Conservation (phyloP, 2,113 vertebrate species). For the Butorides virescens region DNA sequence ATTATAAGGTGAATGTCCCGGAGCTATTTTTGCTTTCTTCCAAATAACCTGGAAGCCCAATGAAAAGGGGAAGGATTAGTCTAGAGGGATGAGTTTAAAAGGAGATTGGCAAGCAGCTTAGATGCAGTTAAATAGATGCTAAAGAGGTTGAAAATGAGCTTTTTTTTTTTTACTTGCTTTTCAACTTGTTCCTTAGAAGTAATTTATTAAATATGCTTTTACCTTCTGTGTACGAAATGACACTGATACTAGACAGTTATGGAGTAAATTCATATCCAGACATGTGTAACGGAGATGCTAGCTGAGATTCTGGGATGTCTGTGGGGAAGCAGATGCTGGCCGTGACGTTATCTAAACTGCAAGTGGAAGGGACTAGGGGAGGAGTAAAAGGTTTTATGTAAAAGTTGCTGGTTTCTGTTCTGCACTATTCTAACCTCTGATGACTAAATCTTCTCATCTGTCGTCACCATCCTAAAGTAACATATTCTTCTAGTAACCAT, state of each 20-base stretch:
- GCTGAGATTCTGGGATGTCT: not conserved
- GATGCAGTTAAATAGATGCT: not conserved
- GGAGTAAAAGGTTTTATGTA: not conserved
- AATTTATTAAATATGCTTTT: not conserved
- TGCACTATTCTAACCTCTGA: not conserved
- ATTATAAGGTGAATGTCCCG: not conserved
- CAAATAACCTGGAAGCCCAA: conserved; percentile 3
- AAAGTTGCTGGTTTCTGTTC: not conserved
- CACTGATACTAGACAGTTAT: not conserved
- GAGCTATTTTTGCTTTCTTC: conserved; percentile 29
- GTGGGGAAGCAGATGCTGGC: not conserved
- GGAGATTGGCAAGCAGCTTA: not conserved
- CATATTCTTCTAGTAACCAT: not conserved
- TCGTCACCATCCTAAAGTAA: not conserved
- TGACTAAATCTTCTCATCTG: not conserved
- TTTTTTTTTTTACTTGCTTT: not conserved
- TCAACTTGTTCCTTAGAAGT: not conserved
- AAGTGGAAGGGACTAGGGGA: rapidly evolving
- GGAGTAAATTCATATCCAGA: not conserved
- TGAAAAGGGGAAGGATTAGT: conserved; percentile 3
- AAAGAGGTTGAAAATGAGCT: not conserved
- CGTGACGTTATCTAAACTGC: not conserved
- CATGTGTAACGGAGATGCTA: not conserved
- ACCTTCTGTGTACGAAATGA: not conserved
- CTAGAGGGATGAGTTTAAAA: conserved; percentile 31